Evolutionary conservation across 2,797 vertebrate genomes (phyloP).

Genomic region (Lithobates pipiens): DNA sequence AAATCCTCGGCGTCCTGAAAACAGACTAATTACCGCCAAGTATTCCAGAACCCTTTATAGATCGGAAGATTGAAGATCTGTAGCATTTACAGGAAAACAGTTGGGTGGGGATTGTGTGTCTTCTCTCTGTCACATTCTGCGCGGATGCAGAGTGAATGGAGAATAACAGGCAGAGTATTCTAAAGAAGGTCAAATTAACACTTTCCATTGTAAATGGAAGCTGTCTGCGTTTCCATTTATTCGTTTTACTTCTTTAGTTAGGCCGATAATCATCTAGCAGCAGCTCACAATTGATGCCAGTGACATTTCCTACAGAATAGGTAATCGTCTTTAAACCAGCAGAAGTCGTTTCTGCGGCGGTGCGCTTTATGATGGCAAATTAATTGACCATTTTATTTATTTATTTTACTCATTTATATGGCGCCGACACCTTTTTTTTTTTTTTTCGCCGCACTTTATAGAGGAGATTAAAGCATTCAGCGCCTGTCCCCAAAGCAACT

Average conservation of each 20-base stretch:
- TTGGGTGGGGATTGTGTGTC: constrained; percentile 25
- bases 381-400: neutral
- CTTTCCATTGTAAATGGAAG: neutral
- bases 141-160: constrained; percentile 3
- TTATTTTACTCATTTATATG: neutral
- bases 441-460: neutral
- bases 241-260: neutral
- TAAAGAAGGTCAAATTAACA: neutral
- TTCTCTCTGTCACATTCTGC: neutral
- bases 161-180: neutral
- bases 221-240: neutral
- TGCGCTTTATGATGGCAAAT: neutral
- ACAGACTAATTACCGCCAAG: constrained; percentile 33
- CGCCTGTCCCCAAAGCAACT: neutral
- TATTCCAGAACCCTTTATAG: constrained; percentile 19
- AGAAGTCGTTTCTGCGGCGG: neutral
- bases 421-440: no score
- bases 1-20: constrained; percentile 1
- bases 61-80: constrained; percentile 31
- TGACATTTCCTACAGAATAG: neutral
- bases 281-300: neutral
- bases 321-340: neutral
- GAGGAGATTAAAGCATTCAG: neutral
- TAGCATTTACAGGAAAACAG: constrained; percentile 39
- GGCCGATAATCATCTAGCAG: neutral